Evolutionary conservation across 2,888 invertebrate species (phyloP).

Genomic region (Julus scanicus): DNA sequence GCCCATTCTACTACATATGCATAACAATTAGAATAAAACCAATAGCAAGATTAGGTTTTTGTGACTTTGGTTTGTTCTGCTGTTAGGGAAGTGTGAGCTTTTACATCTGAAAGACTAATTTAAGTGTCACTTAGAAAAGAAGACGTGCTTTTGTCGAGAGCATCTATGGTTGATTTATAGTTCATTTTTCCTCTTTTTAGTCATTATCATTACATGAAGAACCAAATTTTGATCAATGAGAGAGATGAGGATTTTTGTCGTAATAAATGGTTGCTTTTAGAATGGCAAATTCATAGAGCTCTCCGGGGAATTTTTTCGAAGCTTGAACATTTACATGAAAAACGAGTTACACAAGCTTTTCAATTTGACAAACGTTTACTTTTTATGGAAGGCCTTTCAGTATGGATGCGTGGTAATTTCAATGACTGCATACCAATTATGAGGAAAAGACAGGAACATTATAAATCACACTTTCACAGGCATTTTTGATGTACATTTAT

Average conservation of each 20-base stretch:
- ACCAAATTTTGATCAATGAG: constrained; percentile 17
- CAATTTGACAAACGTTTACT: constrained; percentile 39
- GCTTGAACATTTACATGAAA: constrained; percentile 35
- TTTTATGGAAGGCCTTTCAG: constrained; percentile 34
- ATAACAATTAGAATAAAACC: too few relatives aligned
- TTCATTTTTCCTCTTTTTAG: background rate
- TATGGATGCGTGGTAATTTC: constrained; percentile 31
- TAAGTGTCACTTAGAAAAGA: background rate
- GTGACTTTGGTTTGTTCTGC: background rate
- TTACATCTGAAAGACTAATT: background rate
- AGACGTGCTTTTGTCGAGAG: background rate
- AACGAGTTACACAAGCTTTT: constrained; percentile 35
- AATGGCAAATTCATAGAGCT: background rate
- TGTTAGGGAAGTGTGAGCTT: background rate
- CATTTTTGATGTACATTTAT: background rate
- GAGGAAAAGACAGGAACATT: background rate
- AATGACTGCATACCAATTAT: constrained; percentile 39
- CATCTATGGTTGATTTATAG: background rate
- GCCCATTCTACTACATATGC: too few relatives aligned
- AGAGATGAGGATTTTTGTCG: constrained; percentile 34
- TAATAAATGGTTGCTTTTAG: constrained; percentile 21
- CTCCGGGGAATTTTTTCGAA: background rate
- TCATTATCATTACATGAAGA: constrained; percentile 15
- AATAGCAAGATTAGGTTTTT: background rate
- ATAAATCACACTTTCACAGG: background rate